Percentiles rank a stretch among this genome's conserved stretches.
phyloP scores from a whole-genome alignment of 2,113 vertebrate species.

The Bucco capensis region DNA sequence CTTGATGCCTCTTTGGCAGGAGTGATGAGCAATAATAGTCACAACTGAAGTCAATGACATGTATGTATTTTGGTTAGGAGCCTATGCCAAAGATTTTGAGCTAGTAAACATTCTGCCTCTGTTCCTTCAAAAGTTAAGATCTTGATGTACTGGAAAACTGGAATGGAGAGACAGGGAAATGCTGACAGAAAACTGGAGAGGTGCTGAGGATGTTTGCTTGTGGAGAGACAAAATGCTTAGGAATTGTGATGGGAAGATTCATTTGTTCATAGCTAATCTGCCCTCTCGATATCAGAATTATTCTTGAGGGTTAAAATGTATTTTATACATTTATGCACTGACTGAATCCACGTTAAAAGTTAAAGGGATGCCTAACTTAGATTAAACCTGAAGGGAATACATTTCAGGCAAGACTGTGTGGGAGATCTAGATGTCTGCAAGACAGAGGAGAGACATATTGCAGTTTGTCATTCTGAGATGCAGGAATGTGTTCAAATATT shows the following conservation, averaged over 20 bases:
- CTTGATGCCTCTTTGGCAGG: too few species aligned
- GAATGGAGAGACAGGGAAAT: background rate
- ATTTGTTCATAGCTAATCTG: background rate
- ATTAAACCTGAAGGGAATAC: background rate
- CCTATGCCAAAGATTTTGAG: background rate
- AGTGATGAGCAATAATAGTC: too few species aligned
- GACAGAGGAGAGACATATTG: background rate
- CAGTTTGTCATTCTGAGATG: background rate
- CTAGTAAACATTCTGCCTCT: background rate
- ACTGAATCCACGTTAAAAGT: background rate
- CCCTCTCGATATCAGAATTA: background rate
- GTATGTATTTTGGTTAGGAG: background rate
- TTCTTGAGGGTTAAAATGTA: background rate
- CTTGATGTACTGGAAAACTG: background rate
- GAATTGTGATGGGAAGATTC: background rate
- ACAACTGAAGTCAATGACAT: too few species aligned
- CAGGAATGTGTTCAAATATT: background rate
- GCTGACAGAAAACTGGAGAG: background rate
- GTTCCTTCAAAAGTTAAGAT: background rate
- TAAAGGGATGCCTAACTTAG: rapidly evolving
- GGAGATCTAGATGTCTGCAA: background rate
- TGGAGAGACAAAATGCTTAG: background rate
- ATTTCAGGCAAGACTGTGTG: background rate
- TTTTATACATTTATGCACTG: background rate
- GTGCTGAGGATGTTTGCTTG: background rate